Base-by-base conservation (phyloP, 2,113 vertebrate genomes). In the Scophthalmus maximus region DNA sequence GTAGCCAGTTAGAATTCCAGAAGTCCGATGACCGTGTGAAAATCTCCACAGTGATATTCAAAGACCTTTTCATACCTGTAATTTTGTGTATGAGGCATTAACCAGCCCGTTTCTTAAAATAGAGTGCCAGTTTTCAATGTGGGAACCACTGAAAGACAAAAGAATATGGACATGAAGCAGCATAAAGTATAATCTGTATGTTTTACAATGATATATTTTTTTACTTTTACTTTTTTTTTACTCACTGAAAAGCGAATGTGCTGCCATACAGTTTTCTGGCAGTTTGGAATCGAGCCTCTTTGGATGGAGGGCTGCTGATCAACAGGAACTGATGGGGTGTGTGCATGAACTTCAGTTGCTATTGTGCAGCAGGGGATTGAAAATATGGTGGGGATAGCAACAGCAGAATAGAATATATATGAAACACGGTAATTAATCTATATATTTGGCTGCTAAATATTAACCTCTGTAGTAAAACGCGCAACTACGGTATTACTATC, bases 261-360 rank as follows among this genome's bases (percentile, higher is more conserved):
- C 97, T 99, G 92, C 97, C 97, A 0, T 97, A 93, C 76, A 96
- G 94, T 63, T 98, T 98, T 91, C 94, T 96, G 89, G 97, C 96
- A 0, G 95, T 95, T 91, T 96, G 96, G 93, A 99, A 99, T 49
- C 95, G 92, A 23, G 96, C 95, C 83, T 99, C 97, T 95, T 99
- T 99, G 73, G 95, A 96, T 0, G 97, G 97, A 75, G 97, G 96
- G 84, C 96, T 98, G 92, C 96, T 98, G 94, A 98, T 95, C 88
- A 99, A 92, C 88, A 99, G 95, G 92, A 98, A 99, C 93, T 99
- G 97, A 93, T 99, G 96, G 44, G 96, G 96, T 30, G 97, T 99
- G 95, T 97, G 95, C 97, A 99, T 99, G 89, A 99, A 99, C 91
- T 95, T 95, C 90, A 99, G 95, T 89, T 98, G 97, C 97, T 99